Percentiles rank a stretch among this genome's conserved stretches.
Conservation (phyloP, 2,888 invertebrate species). For the Melanargia galathea region DNA sequence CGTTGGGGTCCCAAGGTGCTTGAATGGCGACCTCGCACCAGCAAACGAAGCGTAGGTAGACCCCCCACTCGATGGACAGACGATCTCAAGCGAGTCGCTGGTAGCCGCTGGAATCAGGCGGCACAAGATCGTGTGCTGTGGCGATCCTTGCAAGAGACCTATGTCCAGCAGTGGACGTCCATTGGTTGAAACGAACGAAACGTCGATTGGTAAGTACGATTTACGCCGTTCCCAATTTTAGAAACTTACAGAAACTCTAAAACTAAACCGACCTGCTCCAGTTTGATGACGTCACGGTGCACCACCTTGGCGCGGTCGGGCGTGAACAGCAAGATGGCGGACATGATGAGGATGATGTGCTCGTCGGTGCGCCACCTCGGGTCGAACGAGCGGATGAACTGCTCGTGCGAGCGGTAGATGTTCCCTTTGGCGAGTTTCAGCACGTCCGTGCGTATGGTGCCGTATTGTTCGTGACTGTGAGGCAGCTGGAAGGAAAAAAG, state of each 20-base stretch:
- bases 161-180: too few relatives aligned
- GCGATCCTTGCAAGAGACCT: too few relatives aligned
- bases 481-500: constrained; percentile 82
- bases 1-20: too few relatives aligned
- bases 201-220: neutral
- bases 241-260: too few relatives aligned
- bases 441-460: constrained; percentile 93
- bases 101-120: too few relatives aligned
- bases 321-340: constrained; percentile 94
- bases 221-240: too few relatives aligned
- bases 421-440: constrained; percentile 95
- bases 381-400: constrained; percentile 93
- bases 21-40: too few relatives aligned
- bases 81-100: too few relatives aligned
- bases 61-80: too few relatives aligned
- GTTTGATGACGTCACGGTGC: constrained; percentile 91
- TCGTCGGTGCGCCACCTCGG: constrained; percentile 93
- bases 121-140: too few relatives aligned
- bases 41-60: too few relatives aligned
- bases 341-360: constrained; percentile 93
- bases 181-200: neutral
- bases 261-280: constrained; percentile 85
- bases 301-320: constrained; percentile 91
- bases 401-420: constrained; percentile 92
- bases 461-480: constrained; percentile 88